phyloP scores from a whole-genome alignment of 2,797 vertebrate genomes.

The Siniperca undulata region DNA sequence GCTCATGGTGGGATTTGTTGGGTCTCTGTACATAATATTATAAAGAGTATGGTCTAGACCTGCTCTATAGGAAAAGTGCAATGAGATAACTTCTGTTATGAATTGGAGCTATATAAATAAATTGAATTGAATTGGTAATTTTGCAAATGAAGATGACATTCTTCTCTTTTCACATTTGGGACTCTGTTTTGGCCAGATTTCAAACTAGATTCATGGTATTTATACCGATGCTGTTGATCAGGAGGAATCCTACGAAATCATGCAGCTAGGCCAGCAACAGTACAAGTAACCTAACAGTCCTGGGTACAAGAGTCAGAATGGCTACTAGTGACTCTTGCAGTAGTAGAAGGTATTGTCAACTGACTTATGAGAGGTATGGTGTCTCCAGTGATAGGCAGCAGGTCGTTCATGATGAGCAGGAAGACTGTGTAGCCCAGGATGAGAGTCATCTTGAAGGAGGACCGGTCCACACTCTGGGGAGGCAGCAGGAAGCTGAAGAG shows the following conservation, averaged over 20 bases:
- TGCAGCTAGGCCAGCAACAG: background rate
- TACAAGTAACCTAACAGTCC: background rate
- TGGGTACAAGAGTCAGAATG: background rate
- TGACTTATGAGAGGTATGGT: slow-evolving; percentile 83
- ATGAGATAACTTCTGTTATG: too few relatives aligned
- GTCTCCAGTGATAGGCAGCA: slow-evolving; percentile 82
- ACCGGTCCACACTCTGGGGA: slow-evolving; percentile 76
- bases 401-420: slow-evolving; percentile 85
- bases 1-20: too few relatives aligned
- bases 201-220: background rate
- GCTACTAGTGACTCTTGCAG: background rate
- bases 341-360: background rate
- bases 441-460: slow-evolving; percentile 88
- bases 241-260: too few relatives aligned
- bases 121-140: too few relatives aligned
- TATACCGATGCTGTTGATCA: background rate
- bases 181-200: background rate
- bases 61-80: too few relatives aligned
- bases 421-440: slow-evolving; percentile 88
- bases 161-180: background rate
- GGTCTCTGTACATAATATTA: too few relatives aligned
- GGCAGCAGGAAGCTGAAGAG: slow-evolving; percentile 88
- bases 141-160: background rate
- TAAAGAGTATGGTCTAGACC: too few relatives aligned
- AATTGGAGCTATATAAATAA: too few relatives aligned